Evolutionary conservation across 2,888 invertebrate genomes (phyloP), one percentile per base, ranked within the genome.

Genomic region (Epinotia brunnichana): DNA sequence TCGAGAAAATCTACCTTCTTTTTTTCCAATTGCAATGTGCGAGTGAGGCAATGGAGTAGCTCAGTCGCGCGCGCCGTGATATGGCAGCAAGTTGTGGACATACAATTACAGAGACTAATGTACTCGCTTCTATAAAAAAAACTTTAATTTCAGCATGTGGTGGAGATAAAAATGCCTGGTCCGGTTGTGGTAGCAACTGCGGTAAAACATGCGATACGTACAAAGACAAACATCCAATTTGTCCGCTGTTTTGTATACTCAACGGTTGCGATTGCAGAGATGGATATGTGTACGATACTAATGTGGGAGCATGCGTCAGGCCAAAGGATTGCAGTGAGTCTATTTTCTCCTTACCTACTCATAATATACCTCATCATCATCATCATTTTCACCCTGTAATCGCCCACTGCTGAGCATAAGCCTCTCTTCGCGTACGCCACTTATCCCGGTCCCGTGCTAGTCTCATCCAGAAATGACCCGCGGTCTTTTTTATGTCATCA

Each of bases 121-220:
- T 44, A 3, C 15, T 44, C 13, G 15, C 44, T 44, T 13, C 44
- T n/a, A n/a, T n/a, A 17, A 35, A 17, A 3, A 17, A 19, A 0
- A 19, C n/a, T 59, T 24, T 74, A 57, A 9, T 41, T 76, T 74
- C 74, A 69, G 76, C 78, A 3, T 83, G 83, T 60, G 80, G 78
- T 2, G 82, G 80, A 7, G 83, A 83, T 74, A 48, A 63, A 3
- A 82, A 84, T 35, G 81, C 83, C 63, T 1, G 79, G 78, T 69
- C 76, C 7, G 78, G 79, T 57, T 77, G 77, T 41, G 79, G 78
- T 3, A 17, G 0, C 2, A 39, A 59, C 11, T 59, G 59, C 10
- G 39, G 39, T 3, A 35, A 39, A 59, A 59, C 59, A 5, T 81
- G 79, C 35, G 70, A 76, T 7, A 77, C 80, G 60, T 77, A 77